These are phyloP conservation scores for Hycleus cichorii DNA, from an alignment of 1,140 invertebrate species.

Conservation along the genomic window DNA sequence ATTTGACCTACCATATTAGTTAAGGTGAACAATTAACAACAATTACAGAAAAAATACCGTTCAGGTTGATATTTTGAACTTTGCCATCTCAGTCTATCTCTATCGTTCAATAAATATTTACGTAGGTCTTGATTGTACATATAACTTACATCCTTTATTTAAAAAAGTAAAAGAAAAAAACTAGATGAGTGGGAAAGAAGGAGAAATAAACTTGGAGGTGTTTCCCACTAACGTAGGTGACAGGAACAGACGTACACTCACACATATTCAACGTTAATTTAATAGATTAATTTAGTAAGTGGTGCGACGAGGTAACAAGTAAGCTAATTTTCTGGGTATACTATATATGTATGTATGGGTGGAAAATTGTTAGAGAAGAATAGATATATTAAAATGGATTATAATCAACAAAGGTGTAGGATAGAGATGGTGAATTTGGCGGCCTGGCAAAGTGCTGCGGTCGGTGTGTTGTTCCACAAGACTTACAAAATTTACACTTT, in stretches of 20 bases:
- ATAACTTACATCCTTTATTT: no score
- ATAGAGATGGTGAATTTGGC: not conserved
- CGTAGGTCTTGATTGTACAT: no score
- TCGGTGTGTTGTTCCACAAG: conserved; percentile 27
- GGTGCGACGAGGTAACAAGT: conserved; percentile 37
- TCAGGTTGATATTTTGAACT: no score
- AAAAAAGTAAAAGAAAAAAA: no score
- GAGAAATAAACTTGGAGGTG: conserved; percentile 19
- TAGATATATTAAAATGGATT: conserved; percentile 6
- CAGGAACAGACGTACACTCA: conserved; percentile 37
- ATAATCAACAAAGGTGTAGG: not conserved
- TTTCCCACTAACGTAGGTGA: conserved; percentile 32
- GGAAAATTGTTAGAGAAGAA: conserved; percentile 22
- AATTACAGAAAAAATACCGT: no score
- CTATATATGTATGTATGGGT: no score
- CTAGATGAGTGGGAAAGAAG: conserved; percentile 4
- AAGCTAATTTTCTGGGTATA: conserved; percentile 35
- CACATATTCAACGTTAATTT: conserved; percentile 34
- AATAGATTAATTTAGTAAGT: conserved; percentile 37
- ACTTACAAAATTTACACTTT: conserved; percentile 28
- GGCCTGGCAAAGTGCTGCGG: no score
- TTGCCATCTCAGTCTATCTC: no score
- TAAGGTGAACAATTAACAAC: no score
- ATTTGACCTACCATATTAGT: no score
- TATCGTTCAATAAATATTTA: no score